These are phyloP conservation scores for Pogonomyrmex californicus DNA, from an alignment of 1,140 invertebrate species.

Conservation along the genomic window DNA sequence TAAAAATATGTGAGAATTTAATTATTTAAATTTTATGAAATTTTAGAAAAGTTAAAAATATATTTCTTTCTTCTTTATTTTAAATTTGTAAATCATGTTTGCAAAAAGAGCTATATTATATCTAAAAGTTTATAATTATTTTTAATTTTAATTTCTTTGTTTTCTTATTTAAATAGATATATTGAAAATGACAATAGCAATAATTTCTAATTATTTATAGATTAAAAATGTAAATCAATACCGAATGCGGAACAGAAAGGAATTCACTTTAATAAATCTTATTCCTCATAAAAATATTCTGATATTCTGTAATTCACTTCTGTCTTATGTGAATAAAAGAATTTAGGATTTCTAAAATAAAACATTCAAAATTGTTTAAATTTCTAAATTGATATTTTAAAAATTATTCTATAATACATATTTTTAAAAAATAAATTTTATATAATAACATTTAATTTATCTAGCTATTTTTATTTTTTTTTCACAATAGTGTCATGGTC, in stretches of 20 bases:
- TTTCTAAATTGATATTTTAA: background rate
- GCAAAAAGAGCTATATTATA: too few species aligned
- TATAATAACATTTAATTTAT: background rate
- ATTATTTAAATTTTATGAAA: too few species aligned
- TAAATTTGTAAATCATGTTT: too few species aligned
- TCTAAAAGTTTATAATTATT: too few species aligned
- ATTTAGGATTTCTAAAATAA: background rate
- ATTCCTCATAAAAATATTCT: background rate
- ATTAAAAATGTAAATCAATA: background rate
- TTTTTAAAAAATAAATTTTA: background rate
- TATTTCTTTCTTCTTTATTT: too few species aligned
- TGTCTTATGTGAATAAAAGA: background rate
- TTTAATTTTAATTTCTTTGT: background rate
- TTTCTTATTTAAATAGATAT: background rate
- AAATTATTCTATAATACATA: slow-evolving; percentile 16
- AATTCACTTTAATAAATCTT: slow-evolving; percentile 1
- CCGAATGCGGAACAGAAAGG: background rate
- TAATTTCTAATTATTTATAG: slow-evolving; percentile 1
- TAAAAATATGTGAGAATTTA: too few species aligned
- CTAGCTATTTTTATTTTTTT: background rate
- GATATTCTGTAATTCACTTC: background rate
- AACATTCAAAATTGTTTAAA: background rate
- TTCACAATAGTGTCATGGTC: background rate
- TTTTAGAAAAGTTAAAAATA: too few species aligned
- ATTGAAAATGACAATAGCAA: background rate